These are phyloP conservation scores for Muschampia plurimacula DNA, from an alignment of 2,888 invertebrate genomes.

Conservation along the genomic window DNA sequence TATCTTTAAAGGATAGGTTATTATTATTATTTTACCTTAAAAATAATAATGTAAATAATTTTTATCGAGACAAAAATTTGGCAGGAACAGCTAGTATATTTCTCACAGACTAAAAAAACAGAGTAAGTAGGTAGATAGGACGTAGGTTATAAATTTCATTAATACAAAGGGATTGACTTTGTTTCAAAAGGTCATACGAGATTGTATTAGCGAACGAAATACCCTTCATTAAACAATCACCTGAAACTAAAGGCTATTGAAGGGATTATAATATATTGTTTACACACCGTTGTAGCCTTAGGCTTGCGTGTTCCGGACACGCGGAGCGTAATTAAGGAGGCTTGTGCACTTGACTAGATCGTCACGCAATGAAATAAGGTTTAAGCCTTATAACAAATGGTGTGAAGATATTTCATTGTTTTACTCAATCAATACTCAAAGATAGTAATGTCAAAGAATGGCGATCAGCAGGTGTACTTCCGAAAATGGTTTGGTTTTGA, in stretches of 20 bases:
- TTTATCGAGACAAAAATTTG: no score
- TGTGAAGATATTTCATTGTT: no score
- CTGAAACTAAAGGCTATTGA: constrained; percentile 19
- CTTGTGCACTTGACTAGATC: constrained; percentile 5
- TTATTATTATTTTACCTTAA: no score
- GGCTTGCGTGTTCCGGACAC: constrained; percentile 16
- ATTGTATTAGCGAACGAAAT: background rate
- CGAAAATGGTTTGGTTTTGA: no score
- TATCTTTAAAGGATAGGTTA: no score
- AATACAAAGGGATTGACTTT: background rate
- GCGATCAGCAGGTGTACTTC: no score
- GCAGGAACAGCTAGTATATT: no score
- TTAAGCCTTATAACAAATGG: background rate
- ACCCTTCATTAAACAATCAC: constrained; percentile 3
- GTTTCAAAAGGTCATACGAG: background rate
- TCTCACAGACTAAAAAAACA: no score
- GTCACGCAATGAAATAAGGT: background rate
- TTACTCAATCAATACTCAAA: no score
- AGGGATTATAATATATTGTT: constrained; percentile 32
- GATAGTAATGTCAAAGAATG: no score
- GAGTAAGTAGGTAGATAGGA: no score
- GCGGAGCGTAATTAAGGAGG: constrained; percentile 20
- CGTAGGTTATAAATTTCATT: background rate
- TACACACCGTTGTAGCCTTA: constrained; percentile 17
- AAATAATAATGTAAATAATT: no score